Percentiles rank a stretch among this genome's conserved stretches.
Conservation (phyloP, 2,888 invertebrate genomes). For the Cyrtodaria siliqua region DNA sequence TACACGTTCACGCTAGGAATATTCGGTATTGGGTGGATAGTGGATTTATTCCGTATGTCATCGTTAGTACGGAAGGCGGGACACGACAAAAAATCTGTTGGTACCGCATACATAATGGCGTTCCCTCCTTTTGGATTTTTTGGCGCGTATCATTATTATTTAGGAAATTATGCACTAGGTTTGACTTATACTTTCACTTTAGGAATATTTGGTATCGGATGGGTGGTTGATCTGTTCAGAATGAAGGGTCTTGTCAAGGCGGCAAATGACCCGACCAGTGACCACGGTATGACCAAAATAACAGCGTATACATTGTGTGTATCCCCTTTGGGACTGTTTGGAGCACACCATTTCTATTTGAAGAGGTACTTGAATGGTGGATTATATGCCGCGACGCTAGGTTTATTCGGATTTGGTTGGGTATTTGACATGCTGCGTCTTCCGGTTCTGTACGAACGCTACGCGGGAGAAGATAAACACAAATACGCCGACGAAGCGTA, state of each 20-base stretch:
- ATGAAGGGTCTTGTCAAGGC: slow-evolving; percentile 60
- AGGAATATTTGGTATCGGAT: slow-evolving; percentile 60
- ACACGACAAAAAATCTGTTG: slow-evolving; percentile 54
- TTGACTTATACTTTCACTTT: slow-evolving; percentile 56
- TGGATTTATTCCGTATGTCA: slow-evolving; percentile 58
- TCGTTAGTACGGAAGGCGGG: slow-evolving; percentile 51
- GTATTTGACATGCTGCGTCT: slow-evolving; percentile 58
- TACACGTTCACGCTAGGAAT: slow-evolving; percentile 61
- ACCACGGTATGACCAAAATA: slow-evolving; percentile 59
- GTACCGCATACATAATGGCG: slow-evolving; percentile 58
- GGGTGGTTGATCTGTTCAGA: slow-evolving; percentile 56
- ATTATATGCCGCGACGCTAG: slow-evolving; percentile 51
- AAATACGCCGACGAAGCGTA: slow-evolving; percentile 68
- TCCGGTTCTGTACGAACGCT: slow-evolving; percentile 60
- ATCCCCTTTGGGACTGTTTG: slow-evolving; percentile 56
- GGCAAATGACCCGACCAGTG: slow-evolving; percentile 56
- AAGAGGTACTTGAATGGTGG: slow-evolving; percentile 58
- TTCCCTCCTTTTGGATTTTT: slow-evolving; percentile 62
- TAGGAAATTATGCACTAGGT: slow-evolving; percentile 58
- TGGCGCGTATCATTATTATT: slow-evolving; percentile 61
- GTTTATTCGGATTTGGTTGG: slow-evolving; percentile 62
- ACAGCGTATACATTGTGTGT: slow-evolving; percentile 61
- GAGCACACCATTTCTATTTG: slow-evolving; percentile 59
- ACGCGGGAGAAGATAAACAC: slow-evolving; percentile 60
- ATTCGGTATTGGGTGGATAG: slow-evolving; percentile 65